phyloP scores from a whole-genome alignment of 1,140 invertebrate genomes.

The Rhopalosiphum maidis region DNA sequence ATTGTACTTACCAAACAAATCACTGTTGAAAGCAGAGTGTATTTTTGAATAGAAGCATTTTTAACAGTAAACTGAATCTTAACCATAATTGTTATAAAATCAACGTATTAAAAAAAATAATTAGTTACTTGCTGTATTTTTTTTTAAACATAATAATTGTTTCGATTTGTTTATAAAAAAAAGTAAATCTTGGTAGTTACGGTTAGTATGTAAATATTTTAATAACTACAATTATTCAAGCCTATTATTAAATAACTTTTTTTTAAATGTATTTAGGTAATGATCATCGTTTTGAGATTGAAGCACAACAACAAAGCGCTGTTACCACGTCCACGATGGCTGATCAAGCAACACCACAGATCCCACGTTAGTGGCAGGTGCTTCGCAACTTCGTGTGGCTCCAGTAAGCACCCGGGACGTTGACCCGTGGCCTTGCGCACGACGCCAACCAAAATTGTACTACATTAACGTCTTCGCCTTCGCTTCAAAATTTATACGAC shows the following conservation, averaged over 20 bases:
- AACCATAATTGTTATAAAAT: not conserved
- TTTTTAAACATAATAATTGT: not conserved
- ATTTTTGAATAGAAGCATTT: not conserved
- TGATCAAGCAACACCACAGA: no score
- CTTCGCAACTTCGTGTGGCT: no score
- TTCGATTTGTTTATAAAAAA: not conserved
- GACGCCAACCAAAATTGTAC: no score
- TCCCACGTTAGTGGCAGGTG: no score
- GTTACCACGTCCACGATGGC: no score
- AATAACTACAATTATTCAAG: not conserved
- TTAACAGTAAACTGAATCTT: slow-evolving; percentile 4
- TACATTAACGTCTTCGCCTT: no score
- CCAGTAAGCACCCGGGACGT: no score
- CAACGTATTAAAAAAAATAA: not conserved
- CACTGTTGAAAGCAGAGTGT: not conserved
- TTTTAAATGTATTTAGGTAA: no score
- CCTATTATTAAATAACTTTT: not conserved
- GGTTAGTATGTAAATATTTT: not conserved
- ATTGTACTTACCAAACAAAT: not conserved
- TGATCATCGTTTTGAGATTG: no score
- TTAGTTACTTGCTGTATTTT: not conserved
- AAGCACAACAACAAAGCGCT: no score
- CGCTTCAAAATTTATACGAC: no score
- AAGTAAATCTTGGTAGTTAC: not conserved
- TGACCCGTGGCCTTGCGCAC: no score